Percentiles rank a stretch among this genome's conserved stretches.
Evolutionary conservation across 2,113 vertebrate genomes (phyloP).

Genomic region (Alligator sinensis): DNA sequence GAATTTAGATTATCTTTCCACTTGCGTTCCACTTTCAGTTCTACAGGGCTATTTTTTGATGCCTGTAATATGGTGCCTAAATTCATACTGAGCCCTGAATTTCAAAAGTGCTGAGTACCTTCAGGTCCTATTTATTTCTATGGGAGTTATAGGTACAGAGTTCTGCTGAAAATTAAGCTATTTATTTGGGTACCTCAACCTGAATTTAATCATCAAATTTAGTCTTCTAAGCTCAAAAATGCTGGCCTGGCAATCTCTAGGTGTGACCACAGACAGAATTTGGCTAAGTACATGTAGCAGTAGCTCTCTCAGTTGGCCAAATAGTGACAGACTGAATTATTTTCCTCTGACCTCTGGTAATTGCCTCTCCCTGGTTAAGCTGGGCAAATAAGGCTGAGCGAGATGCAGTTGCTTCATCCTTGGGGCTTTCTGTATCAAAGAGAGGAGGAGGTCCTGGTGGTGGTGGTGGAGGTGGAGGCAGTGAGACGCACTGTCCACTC

Average conservation of each 20-base stretch:
- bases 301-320: neutral
- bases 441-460: conserved; percentile 86
- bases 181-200: neutral
- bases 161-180: neutral
- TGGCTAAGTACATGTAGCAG: neutral
- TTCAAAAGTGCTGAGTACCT: neutral
- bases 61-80: neutral
- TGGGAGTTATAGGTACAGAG: neutral
- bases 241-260: neutral
- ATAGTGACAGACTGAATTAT: neutral
- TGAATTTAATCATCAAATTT: neutral
- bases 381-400: conserved; percentile 92
- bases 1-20: too few species aligned
- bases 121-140: neutral
- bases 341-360: conserved; percentile 89
- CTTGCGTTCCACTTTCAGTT: too few species aligned
- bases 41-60: neutral
- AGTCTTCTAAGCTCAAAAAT: neutral
- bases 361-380: conserved; percentile 94
- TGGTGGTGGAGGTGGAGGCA: conserved; percentile 77
- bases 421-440: conserved; percentile 69
- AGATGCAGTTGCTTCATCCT: conserved; percentile 73
- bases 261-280: neutral
- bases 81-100: neutral
- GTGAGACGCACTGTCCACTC: conserved; percentile 72